Conservation (phyloP, 2,888 invertebrate species). For the Aleiodes testaceus region DNA sequence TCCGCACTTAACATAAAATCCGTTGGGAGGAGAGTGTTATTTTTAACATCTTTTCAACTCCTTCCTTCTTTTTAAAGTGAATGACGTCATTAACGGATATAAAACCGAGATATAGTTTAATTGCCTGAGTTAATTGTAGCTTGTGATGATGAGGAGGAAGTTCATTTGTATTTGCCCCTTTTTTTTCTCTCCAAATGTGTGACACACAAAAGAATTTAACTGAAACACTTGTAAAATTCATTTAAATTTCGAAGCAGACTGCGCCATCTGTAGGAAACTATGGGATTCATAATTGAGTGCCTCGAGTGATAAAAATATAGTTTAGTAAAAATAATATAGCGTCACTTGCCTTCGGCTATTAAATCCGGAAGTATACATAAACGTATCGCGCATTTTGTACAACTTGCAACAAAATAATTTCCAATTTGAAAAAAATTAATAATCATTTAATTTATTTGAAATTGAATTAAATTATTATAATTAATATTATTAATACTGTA, state of each 20-base stretch:
- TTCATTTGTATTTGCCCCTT: slow-evolving; percentile 3
- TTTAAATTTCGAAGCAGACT: neutral
- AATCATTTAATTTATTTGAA: neutral
- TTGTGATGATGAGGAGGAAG: slow-evolving; percentile 15
- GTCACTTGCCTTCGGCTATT: neutral
- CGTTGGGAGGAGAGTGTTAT: neutral
- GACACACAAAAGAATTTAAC: neutral
- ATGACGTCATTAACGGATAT: slow-evolving; percentile 29
- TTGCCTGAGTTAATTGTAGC: slow-evolving; percentile 12
- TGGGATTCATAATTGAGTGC: neutral
- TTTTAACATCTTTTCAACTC: slow-evolving; percentile 25
- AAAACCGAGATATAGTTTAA: slow-evolving; percentile 26
- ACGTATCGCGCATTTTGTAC: slow-evolving; percentile 43
- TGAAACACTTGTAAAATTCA: neutral
- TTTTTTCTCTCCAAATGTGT: slow-evolving; percentile 11
- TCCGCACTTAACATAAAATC: slow-evolving; percentile 43
- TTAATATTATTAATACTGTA: slow-evolving; percentile 38
- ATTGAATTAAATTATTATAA: neutral
- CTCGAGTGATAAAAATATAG: slow-evolving; percentile 1
- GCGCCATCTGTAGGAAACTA: slow-evolving; percentile 34
- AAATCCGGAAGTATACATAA: slow-evolving; percentile 37
- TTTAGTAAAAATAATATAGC: slow-evolving; percentile 5
- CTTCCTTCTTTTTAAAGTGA: neutral
- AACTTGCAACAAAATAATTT: slow-evolving; percentile 53
- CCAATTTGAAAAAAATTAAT: slow-evolving; percentile 40